Evolutionary conservation across 2,797 vertebrate species (phyloP).

Genomic region (Tokudaia muenninki): DNA sequence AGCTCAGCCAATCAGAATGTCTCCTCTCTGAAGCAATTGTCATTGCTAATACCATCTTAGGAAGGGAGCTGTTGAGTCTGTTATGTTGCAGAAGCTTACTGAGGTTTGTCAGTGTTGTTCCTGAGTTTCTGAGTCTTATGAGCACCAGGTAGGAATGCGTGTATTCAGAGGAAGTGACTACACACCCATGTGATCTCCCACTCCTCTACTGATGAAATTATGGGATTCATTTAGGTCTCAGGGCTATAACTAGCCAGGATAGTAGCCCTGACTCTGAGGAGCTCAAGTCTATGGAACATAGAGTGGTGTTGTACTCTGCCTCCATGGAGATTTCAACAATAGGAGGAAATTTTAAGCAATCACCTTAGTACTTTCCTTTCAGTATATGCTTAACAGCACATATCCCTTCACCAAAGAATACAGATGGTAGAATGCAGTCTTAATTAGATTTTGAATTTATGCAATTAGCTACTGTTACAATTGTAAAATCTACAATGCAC

Average conservation of each 20-base stretch:
- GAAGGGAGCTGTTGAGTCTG: background rate
- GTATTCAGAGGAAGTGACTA: background rate
- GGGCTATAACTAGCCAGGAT: constrained; percentile 62
- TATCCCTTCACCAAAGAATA: constrained; percentile 79
- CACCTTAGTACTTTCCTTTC: constrained; percentile 75
- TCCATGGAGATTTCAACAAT: constrained; percentile 46
- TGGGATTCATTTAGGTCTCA: constrained; percentile 39
- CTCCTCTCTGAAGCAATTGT: no score
- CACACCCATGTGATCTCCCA: background rate
- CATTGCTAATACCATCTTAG: background rate
- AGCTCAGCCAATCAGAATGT: background rate
- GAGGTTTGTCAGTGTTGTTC: background rate
- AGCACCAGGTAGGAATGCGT: background rate
- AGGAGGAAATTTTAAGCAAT: constrained; percentile 68
- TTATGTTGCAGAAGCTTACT: background rate
- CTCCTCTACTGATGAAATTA: background rate
- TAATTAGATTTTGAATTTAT: constrained; percentile 83
- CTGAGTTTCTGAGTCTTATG: background rate
- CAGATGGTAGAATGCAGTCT: constrained; percentile 82
- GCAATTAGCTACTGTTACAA: constrained; percentile 75
- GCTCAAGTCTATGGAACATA: background rate
- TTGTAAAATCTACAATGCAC: constrained; percentile 73
- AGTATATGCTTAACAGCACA: constrained; percentile 77
- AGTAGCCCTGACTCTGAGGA: constrained; percentile 38
- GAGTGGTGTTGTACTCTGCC: background rate